These are phyloP conservation scores for Zaprionus bogoriensis DNA, from an alignment of 2,888 invertebrate genomes.

Conservation along the genomic window DNA sequence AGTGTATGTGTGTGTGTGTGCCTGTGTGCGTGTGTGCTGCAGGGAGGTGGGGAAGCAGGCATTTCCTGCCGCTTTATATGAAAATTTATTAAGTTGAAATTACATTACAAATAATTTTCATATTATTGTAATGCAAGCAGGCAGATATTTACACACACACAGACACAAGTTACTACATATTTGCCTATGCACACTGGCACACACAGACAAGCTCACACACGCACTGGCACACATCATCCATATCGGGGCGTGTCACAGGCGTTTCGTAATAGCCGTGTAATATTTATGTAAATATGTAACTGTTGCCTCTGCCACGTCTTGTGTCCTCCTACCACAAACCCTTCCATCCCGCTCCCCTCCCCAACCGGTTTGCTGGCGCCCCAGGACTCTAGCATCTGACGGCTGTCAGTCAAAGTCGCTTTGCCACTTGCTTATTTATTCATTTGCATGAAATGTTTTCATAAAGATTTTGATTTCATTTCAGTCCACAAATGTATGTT, in stretches of 20 bases:
- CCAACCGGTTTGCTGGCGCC: background rate
- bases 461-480: conserved; percentile 69
- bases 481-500: conserved; percentile 16
- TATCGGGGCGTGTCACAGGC: conserved; percentile 30
- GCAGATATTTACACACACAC: conserved; percentile 15
- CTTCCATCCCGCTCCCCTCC: background rate
- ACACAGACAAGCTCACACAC: background rate
- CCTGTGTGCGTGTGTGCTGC: conserved; percentile 6
- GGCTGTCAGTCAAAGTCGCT: conserved; percentile 53
- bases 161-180: conserved; percentile 22
- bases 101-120: conserved; percentile 73
- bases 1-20: background rate
- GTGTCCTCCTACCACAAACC: background rate
- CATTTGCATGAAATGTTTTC: conserved; percentile 72
- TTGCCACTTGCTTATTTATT: conserved; percentile 65
- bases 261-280: conserved; percentile 64
- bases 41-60: background rate
- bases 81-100: conserved; percentile 74
- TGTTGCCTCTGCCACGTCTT: conserved; percentile 34
- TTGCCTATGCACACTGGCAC: conserved; percentile 29
- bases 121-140: conserved; percentile 67
- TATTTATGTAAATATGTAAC: conserved; percentile 70
- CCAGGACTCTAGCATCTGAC: conserved; percentile 14
- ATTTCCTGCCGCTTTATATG: conserved; percentile 42
- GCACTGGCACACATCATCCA: conserved; percentile 4